Conservation (phyloP, 2,888 invertebrate genomes). For the Troides oblongomaculatus region DNA sequence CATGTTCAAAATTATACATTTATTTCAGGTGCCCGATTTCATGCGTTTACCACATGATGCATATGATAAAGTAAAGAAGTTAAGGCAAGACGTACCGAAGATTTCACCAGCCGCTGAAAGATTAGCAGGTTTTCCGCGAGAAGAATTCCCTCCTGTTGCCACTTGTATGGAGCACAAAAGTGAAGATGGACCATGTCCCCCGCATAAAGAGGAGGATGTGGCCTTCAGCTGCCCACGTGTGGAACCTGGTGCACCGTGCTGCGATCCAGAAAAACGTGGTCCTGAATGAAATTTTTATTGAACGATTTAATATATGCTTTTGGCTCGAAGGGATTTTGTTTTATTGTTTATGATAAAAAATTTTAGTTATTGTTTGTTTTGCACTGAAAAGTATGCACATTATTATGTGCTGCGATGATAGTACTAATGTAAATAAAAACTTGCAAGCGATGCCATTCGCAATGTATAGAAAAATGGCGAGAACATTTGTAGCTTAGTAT, state of each 20-base stretch:
- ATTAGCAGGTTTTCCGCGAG: slow-evolving; percentile 47
- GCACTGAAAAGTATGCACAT: neutral
- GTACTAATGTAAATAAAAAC: neutral
- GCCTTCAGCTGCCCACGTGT: slow-evolving; percentile 63
- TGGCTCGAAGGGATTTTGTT: neutral
- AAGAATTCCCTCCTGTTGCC: slow-evolving; percentile 44
- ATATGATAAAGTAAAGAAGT: slow-evolving; percentile 58
- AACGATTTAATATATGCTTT: slow-evolving; percentile 4
- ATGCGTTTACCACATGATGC: slow-evolving; percentile 65
- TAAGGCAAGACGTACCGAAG: slow-evolving; percentile 57
- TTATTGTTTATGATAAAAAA: neutral
- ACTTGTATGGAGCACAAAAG: slow-evolving; percentile 49
- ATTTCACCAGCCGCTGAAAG: slow-evolving; percentile 65
- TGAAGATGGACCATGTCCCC: slow-evolving; percentile 50
- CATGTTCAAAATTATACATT: neutral
- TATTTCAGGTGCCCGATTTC: slow-evolving; percentile 57
- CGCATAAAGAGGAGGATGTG: slow-evolving; percentile 59
- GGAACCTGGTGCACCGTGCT: slow-evolving; percentile 56
- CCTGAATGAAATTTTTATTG: neutral
- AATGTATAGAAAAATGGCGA: slow-evolving; percentile 4
- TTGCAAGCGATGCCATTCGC: neutral
- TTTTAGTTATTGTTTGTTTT: no score
- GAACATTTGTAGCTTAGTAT: slow-evolving; percentile 4
- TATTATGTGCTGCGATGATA: no score
- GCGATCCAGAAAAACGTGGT: slow-evolving; percentile 47